phyloP scores from a whole-genome alignment of 2,888 invertebrate species.

The Epistrophella euchroma region DNA sequence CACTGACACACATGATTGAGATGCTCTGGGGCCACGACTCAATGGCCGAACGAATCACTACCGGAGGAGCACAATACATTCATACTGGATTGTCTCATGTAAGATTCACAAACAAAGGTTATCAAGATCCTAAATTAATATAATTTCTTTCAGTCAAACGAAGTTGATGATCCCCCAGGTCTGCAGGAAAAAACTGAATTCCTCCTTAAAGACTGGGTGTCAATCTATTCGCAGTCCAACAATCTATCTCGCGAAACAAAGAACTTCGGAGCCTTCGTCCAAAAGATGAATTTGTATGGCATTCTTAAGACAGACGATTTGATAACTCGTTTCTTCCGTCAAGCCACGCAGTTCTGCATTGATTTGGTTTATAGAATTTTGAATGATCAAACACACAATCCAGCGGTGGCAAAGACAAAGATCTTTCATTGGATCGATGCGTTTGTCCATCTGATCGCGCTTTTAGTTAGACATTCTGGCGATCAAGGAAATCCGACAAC shows the following conservation, averaged over 20 bases:
- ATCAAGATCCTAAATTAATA: not conserved
- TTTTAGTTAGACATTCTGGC: constrained; percentile 97
- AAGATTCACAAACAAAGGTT: constrained; percentile 85
- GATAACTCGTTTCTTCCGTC: constrained; percentile 97
- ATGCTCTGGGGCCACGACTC: constrained; percentile 90
- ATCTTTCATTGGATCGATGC: constrained; percentile 98
- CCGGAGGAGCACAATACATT: constrained; percentile 94
- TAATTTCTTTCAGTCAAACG: constrained; percentile 86
- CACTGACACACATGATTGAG: constrained; percentile 92
- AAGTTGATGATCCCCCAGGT: constrained; percentile 96
- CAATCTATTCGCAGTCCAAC: constrained; percentile 90
- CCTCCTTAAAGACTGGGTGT: constrained; percentile 97
- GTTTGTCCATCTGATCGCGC: constrained; percentile 95
- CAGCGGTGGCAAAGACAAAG: constrained; percentile 91
- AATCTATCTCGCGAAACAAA: constrained; percentile 91
- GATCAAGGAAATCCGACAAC: constrained; percentile 94
- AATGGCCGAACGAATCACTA: constrained; percentile 90
- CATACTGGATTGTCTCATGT: constrained; percentile 96
- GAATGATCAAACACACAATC: constrained; percentile 88
- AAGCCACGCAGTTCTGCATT: constrained; percentile 98
- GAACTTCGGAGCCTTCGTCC: constrained; percentile 96
- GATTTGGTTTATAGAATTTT: constrained; percentile 95
- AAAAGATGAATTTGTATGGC: constrained; percentile 98
- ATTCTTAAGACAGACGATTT: constrained; percentile 98
- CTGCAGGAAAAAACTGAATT: constrained; percentile 97